Evolutionary conservation across 2,888 invertebrate species (phyloP).

Genomic region (Pristionchus maxplancki): DNA sequence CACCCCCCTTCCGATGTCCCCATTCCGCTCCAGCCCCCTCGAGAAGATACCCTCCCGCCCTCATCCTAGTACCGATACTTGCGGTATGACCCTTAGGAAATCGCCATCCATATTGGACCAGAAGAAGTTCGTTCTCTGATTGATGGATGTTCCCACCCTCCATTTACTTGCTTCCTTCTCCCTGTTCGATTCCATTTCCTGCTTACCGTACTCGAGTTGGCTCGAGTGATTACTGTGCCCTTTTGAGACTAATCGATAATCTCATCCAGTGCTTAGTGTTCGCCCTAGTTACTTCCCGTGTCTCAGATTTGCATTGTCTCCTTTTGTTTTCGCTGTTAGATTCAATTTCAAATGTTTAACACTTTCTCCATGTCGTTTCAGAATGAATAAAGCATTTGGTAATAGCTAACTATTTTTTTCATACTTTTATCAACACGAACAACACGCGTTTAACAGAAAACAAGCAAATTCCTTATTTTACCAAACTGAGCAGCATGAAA

Average conservation of each 20-base stretch:
- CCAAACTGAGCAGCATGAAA: slow-evolving; percentile 28
- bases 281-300: not conserved
- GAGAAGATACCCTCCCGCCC: not conserved
- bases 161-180: too few species aligned
- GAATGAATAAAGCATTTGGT: not conserved
- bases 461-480: slow-evolving; percentile 39
- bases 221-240: not conserved
- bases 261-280: not conserved
- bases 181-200: not conserved
- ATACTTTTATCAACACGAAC: slow-evolving; percentile 40
- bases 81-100: not conserved
- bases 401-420: not conserved
- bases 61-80: slow-evolving; percentile 2
- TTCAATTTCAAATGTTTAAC: not conserved
- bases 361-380: not conserved
- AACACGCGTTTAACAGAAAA: slow-evolving; percentile 42
- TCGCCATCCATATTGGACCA: too few species aligned
- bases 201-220: not conserved
- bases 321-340: not conserved
- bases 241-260: not conserved
- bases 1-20: slow-evolving; percentile 16
- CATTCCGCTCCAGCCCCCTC: slow-evolving; percentile 32
- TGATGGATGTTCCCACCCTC: too few species aligned
- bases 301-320: not conserved
- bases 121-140: too few species aligned